These are phyloP conservation scores for Tenebrosternarchus preto DNA, from an alignment of 2,113 vertebrate species.

Conservation along the genomic window DNA sequence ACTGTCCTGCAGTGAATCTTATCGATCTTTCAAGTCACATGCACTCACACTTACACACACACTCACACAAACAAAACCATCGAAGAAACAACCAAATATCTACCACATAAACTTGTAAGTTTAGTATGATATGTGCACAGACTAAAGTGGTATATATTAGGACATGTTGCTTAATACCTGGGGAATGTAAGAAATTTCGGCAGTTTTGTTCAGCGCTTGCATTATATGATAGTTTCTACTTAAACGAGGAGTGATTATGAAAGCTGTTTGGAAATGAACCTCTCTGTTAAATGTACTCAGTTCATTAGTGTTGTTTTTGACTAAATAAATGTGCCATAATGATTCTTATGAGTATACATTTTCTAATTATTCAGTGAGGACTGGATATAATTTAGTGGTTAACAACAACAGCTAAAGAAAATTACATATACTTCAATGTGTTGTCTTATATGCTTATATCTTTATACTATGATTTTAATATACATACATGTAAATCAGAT, in stretches of 20 bases:
- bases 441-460: background rate
- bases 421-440: background rate
- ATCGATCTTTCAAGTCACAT: background rate
- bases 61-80: slow-evolving; percentile 59
- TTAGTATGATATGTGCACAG: background rate
- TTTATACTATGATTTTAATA: no score
- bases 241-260: background rate
- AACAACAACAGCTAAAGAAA: no score
- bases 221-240: background rate
- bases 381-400: no score
- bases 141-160: background rate
- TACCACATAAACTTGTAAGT: background rate
- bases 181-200: slow-evolving; percentile 33
- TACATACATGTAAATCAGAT: no score
- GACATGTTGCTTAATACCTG: background rate
- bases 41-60: slow-evolving; percentile 16
- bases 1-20: slow-evolving; percentile 51
- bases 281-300: no score
- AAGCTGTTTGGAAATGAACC: background rate
- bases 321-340: no score
- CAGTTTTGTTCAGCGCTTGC: background rate
- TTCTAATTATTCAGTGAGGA: no score
- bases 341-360: no score
- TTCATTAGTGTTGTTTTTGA: no score
- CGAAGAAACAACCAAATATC: background rate